Evolutionary conservation across 2,797 vertebrate species (phyloP).

Genomic region (Acanthopagrus latus): DNA sequence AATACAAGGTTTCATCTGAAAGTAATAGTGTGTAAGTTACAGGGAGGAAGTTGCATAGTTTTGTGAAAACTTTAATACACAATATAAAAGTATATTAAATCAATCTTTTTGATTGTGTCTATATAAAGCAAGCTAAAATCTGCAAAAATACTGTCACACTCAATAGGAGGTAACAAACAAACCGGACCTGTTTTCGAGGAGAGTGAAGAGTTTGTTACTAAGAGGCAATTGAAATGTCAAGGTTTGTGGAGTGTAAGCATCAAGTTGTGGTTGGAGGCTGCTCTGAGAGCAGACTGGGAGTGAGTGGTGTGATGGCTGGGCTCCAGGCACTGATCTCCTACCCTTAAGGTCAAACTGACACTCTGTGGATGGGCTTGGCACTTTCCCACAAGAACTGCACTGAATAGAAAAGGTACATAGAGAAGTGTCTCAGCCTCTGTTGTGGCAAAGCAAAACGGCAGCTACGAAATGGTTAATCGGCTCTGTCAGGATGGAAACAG

Average conservation of each 20-base stretch:
- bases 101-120: background rate
- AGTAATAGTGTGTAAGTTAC: background rate
- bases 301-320: constrained; percentile 60
- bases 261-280: constrained; percentile 46
- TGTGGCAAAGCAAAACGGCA: constrained; percentile 7
- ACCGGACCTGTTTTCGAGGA: constrained; percentile 25
- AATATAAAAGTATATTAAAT: background rate
- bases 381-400: constrained; percentile 38
- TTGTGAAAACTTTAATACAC: background rate
- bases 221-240: constrained; percentile 64
- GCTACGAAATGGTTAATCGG: background rate
- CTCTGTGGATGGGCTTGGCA: constrained; percentile 28
- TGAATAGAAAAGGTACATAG: constrained; percentile 22
- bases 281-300: constrained; percentile 52
- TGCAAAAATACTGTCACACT: background rate
- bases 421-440: background rate
- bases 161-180: constrained; percentile 8
- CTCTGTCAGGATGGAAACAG: background rate
- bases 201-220: constrained; percentile 49
- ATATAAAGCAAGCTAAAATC: background rate
- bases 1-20: background rate
- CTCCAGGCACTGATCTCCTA: constrained; percentile 64
- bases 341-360: constrained; percentile 72
- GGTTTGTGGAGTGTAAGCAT: constrained; percentile 59
- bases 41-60: background rate